Conservation (phyloP, 2,888 invertebrate genomes). For the Lasioglossum marginatum region DNA sequence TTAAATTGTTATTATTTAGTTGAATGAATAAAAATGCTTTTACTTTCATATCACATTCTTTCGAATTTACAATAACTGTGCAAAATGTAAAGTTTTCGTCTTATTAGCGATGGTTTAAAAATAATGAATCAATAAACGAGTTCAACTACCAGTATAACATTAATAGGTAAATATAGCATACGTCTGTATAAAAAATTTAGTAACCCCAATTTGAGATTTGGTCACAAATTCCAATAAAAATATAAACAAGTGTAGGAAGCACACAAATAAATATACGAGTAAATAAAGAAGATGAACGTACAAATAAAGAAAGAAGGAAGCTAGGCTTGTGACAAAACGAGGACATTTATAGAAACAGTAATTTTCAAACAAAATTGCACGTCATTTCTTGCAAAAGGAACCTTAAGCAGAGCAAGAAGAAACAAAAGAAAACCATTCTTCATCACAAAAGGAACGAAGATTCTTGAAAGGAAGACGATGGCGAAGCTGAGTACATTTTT, state of each 20-base stretch:
- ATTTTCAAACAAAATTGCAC: background rate
- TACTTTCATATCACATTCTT: no score
- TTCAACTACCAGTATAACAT: no score
- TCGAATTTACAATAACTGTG: no score
- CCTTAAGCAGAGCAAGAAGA: background rate
- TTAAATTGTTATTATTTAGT: no score
- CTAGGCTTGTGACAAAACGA: background rate
- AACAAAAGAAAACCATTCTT: conserved; percentile 1
- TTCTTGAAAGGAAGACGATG: background rate
- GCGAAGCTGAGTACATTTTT: background rate
- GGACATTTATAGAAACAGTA: background rate
- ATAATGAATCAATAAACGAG: no score
- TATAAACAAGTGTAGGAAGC: background rate
- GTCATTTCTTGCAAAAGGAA: background rate
- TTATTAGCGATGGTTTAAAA: no score
- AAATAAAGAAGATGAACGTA: background rate
- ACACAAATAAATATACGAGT: background rate
- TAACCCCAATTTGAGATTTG: background rate
- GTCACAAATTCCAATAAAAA: background rate
- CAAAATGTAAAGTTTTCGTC: no score
- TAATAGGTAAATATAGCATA: no score
- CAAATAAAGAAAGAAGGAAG: background rate
- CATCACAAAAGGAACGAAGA: background rate
- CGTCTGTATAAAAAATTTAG: background rate
- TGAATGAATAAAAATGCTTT: no score